These are phyloP conservation scores for Pseudomyrmex gracilis DNA, from an alignment of 1,140 invertebrate genomes.

Conservation along the genomic window DNA sequence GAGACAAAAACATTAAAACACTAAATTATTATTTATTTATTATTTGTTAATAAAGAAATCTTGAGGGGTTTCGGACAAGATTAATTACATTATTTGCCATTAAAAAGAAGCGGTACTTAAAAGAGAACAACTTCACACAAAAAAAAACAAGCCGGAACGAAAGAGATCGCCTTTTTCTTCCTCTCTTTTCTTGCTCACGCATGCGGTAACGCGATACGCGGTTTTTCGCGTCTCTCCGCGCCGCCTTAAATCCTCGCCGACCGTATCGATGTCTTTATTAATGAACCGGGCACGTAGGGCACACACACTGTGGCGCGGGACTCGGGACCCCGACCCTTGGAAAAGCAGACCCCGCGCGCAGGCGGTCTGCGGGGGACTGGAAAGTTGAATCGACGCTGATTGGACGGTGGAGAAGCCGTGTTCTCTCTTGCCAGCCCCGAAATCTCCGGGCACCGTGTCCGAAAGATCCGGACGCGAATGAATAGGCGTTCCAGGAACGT, in stretches of 20 bases:
- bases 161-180: no score
- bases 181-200: background rate
- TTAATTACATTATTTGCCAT: background rate
- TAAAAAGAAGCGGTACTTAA: background rate
- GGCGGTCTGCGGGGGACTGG: slow-evolving; percentile 38
- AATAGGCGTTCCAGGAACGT: slow-evolving; percentile 79
- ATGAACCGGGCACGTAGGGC: slow-evolving; percentile 66
- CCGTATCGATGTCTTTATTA: slow-evolving; percentile 79
- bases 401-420: slow-evolving; percentile 71
- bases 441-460: slow-evolving; percentile 27
- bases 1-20: no score
- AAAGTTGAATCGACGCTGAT: slow-evolving; percentile 81
- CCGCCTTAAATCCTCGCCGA: slow-evolving; percentile 19
- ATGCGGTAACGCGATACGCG: slow-evolving; percentile 14
- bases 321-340: slow-evolving; percentile 37
- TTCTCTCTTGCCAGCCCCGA: slow-evolving; percentile 66
- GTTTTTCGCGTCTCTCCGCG: slow-evolving; percentile 41
- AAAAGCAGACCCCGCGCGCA: slow-evolving; percentile 62
- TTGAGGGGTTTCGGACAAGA: no score
- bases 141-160: background rate
- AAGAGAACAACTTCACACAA: background rate
- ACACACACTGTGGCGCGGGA: slow-evolving; percentile 2
- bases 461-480: slow-evolving; percentile 75
- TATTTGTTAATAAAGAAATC: no score
- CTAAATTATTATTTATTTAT: no score